A percentile compares a stretch with the other conserved stretches of the same genome.
Evolutionary conservation across 2,113 vertebrate species (phyloP).

Genomic region (Poecile atricapillus): DNA sequence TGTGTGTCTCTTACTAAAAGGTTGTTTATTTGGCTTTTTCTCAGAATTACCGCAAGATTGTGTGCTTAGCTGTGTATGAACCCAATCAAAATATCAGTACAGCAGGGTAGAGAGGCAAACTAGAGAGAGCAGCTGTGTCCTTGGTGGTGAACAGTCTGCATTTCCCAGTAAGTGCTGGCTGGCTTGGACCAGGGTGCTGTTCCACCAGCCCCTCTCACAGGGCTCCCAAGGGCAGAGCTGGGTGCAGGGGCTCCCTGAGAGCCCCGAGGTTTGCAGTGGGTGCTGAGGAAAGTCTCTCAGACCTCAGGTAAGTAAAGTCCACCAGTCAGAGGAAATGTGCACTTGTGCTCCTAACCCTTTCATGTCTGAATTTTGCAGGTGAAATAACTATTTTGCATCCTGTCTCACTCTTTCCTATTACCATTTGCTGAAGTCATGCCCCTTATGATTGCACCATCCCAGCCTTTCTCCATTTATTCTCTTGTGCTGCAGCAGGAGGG

Average conservation of each 20-base stretch:
- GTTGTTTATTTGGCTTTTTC: not conserved
- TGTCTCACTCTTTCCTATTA: not conserved
- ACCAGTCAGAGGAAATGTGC: not conserved
- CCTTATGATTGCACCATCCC: not conserved
- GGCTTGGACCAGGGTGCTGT: not conserved
- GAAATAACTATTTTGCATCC: not conserved
- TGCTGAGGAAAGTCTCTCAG: not conserved
- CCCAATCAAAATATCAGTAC: not conserved
- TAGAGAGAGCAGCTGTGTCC: not conserved
- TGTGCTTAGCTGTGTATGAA: not conserved
- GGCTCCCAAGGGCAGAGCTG: not conserved
- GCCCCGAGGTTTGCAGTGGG: not conserved
- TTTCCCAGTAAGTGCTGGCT: not conserved
- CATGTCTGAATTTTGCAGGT: not conserved
- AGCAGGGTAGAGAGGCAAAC: not conserved
- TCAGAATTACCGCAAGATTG: not conserved
- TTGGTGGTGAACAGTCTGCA: not conserved
- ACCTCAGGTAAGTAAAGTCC: not conserved
- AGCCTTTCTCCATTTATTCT: not conserved
- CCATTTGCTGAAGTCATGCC: not conserved
- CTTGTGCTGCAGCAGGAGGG: not conserved
- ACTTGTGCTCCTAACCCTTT: not conserved
- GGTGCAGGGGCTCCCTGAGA: not conserved
- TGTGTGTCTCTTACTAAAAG: not conserved
- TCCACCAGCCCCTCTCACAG: accelerated